A percentile compares a stretch with the other conserved stretches of the same genome.
phyloP scores from a whole-genome alignment of 1,140 invertebrate genomes.

The Bombyx mandarina region DNA sequence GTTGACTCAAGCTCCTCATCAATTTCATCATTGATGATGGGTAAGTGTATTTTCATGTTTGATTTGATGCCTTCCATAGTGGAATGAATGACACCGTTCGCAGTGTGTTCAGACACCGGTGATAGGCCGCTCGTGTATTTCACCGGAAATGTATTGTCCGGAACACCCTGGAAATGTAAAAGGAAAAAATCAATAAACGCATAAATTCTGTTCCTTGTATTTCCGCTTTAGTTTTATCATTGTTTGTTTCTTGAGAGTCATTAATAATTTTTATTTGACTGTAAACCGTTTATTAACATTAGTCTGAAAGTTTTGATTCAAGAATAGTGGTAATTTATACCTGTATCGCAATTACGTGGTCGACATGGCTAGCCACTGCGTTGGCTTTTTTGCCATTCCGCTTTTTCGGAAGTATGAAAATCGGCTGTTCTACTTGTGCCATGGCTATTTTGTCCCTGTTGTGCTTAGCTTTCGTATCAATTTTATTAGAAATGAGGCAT shows the following conservation, averaged over 20 bases:
- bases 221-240: not conserved
- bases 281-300: too few relatives aligned
- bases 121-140: conserved; percentile 65
- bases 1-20: conserved; percentile 55
- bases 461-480: too few relatives aligned
- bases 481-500: too few relatives aligned
- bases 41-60: conserved; percentile 65
- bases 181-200: not conserved
- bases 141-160: conserved; percentile 43
- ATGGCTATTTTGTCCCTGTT: conserved; percentile 20
- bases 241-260: too few relatives aligned
- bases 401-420: conserved; percentile 74
- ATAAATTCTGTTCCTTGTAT: not conserved
- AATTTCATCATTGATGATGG: conserved; percentile 66
- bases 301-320: too few relatives aligned
- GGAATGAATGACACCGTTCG: conserved; percentile 59
- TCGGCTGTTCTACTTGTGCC: conserved; percentile 71
- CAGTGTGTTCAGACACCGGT: conserved; percentile 60
- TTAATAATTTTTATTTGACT: too few relatives aligned
- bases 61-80: conserved; percentile 68
- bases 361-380: conserved; percentile 69
- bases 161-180: conserved; percentile 38
- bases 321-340: conserved; percentile 27
- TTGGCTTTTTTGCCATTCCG: conserved; percentile 71
- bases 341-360: conserved; percentile 74